These are phyloP conservation scores for Melanotus villosus DNA, from an alignment of 2,888 invertebrate genomes.

Conservation along the genomic window DNA sequence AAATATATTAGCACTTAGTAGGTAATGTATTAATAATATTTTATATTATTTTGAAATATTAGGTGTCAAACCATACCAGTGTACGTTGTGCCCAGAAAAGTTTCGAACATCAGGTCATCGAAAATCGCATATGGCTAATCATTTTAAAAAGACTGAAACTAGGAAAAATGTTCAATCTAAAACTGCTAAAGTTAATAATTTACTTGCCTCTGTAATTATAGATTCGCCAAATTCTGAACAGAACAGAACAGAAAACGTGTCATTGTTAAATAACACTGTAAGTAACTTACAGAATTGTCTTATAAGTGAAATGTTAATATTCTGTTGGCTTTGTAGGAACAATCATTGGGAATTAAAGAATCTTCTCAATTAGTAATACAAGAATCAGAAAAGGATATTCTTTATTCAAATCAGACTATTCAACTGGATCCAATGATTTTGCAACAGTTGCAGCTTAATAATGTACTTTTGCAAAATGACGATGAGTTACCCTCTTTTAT, in stretches of 20 bases:
- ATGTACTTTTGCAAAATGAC: constrained; percentile 47
- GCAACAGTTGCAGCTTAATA: constrained; percentile 50
- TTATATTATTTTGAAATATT: constrained; percentile 18
- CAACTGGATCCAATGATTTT: constrained; percentile 51
- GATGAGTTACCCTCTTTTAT: constrained; percentile 33
- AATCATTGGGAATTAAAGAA: neutral
- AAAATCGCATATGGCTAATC: constrained; percentile 74
- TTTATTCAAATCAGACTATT: constrained; percentile 36
- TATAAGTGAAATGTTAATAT: too few relatives aligned
- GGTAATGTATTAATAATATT: too few relatives aligned
- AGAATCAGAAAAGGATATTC: constrained; percentile 17
- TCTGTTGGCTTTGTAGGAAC: neutral
- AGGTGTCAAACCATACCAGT: constrained; percentile 75
- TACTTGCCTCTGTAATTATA: constrained; percentile 53
- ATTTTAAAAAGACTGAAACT: constrained; percentile 64
- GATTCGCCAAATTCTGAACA: constrained; percentile 35
- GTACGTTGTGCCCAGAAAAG: constrained; percentile 73
- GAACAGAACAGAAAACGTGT: neutral
- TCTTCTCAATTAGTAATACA: constrained; percentile 8
- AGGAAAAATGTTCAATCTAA: constrained; percentile 30
- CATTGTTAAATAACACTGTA: neutral
- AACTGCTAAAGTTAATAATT: constrained; percentile 49
- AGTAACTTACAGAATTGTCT: neutral
- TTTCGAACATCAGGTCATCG: constrained; percentile 79
- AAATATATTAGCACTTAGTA: too few relatives aligned